Conservation (phyloP, 1,140 invertebrate genomes). For the Adoxophyes honmai region DNA sequence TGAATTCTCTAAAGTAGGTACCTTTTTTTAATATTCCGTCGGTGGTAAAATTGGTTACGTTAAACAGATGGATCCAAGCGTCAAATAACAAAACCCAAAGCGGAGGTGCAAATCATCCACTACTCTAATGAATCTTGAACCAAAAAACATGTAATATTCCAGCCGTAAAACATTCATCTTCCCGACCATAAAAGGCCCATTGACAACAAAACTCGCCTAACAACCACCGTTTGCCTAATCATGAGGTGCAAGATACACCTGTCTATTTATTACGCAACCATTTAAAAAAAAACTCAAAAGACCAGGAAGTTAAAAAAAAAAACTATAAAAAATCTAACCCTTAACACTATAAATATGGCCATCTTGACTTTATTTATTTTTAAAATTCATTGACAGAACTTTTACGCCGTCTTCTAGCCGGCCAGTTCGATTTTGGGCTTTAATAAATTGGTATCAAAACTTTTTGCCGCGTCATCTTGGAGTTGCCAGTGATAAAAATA, state of each 20-base stretch:
- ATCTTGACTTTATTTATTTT: slow-evolving; percentile 40
- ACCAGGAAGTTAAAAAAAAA: slow-evolving; percentile 57
- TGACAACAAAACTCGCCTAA: slow-evolving; percentile 38
- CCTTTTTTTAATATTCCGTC: too few relatives aligned
- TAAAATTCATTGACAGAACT: slow-evolving; percentile 40
- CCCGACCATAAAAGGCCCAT: slow-evolving; percentile 35
- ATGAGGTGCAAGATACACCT: slow-evolving; percentile 47
- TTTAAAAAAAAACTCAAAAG: slow-evolving; percentile 39
- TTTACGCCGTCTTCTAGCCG: slow-evolving; percentile 16
- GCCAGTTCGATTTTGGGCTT: slow-evolving; percentile 34
- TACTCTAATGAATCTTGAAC: too few relatives aligned
- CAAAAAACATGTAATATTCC: too few relatives aligned
- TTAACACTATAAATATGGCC: slow-evolving; percentile 35
- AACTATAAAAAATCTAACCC: slow-evolving; percentile 31
- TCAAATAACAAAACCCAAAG: too few relatives aligned
- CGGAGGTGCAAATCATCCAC: too few relatives aligned
- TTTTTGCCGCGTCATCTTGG: slow-evolving; percentile 28
- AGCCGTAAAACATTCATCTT: slow-evolving; percentile 10
- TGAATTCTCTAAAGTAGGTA: too few relatives aligned
- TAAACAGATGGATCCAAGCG: too few relatives aligned
- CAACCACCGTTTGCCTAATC: slow-evolving; percentile 49
- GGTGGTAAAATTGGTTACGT: too few relatives aligned
- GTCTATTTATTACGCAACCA: slow-evolving; percentile 55
- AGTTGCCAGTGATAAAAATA: slow-evolving; percentile 35
- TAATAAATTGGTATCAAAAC: slow-evolving; percentile 31